phyloP scores from a whole-genome alignment of 2,113 vertebrate species.

The Ceyx margarethae region DNA sequence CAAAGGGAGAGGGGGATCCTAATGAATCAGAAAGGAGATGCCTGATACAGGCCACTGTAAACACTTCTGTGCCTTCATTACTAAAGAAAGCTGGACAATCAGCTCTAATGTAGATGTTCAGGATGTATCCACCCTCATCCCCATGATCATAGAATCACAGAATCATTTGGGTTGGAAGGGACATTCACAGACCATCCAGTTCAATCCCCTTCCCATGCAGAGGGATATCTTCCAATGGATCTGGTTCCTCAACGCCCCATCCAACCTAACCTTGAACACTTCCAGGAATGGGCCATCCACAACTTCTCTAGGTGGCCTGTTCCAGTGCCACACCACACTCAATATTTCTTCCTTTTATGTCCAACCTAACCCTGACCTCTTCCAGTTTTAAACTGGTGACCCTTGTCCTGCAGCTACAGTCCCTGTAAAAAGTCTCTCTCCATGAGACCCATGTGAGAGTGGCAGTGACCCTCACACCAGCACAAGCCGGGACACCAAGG shows the following conservation, averaged over 20 bases:
- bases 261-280: background rate
- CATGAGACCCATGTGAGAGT: accelerated
- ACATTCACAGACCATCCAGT: background rate
- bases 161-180: background rate
- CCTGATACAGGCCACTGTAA: background rate
- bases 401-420: background rate
- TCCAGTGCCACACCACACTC: background rate
- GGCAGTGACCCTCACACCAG: background rate
- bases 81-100: background rate
- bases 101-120: background rate
- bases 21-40: background rate
- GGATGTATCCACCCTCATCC: background rate
- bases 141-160: background rate
- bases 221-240: background rate
- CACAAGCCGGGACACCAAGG: background rate
- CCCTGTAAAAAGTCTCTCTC: background rate
- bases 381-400: background rate
- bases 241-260: accelerated
- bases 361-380: background rate
- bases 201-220: accelerated
- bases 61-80: background rate
- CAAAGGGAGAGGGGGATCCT: accelerated
- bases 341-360: background rate
- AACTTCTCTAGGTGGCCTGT: background rate
- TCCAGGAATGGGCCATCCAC: background rate